These are phyloP conservation scores for Ophion obscuratus DNA, from an alignment of 2,888 invertebrate species.

Conservation along the genomic window DNA sequence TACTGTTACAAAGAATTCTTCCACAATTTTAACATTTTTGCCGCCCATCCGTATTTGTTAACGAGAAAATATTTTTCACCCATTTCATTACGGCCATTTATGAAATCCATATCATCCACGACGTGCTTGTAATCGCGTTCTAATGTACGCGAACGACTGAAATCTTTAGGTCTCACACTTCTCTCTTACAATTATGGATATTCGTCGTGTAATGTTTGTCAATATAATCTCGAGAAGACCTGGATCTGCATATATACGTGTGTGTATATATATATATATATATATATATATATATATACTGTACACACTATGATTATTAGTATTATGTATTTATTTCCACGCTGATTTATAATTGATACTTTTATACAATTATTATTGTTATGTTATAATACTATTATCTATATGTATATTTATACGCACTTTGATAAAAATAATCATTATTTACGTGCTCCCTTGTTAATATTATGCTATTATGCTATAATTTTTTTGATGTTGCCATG, in stretches of 20 bases:
- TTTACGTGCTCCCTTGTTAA: too few relatives aligned
- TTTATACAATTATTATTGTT: too few relatives aligned
- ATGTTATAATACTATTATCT: too few relatives aligned
- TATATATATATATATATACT: not conserved
- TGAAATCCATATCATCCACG: not conserved
- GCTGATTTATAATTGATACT: too few relatives aligned
- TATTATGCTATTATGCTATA: too few relatives aligned
- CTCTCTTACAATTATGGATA: not conserved
- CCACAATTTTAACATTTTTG: too few relatives aligned
- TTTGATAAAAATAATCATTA: too few relatives aligned
- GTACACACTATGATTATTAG: too few relatives aligned
- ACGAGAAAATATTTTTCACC: conserved; percentile 19
- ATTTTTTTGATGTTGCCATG: too few relatives aligned
- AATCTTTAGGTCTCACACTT: not conserved
- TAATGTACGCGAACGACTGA: conserved; percentile 11
- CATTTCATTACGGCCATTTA: conserved; percentile 5
- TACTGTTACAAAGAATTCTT: too few relatives aligned
- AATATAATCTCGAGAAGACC: conserved; percentile 1
- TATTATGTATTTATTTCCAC: too few relatives aligned
- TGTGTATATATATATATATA: not conserved
- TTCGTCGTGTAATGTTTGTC: conserved; percentile 37
- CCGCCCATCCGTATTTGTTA: not conserved
- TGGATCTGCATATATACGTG: not conserved
- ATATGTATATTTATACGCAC: too few relatives aligned
- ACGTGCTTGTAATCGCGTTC: not conserved